Conservation (phyloP, 2,888 invertebrate genomes). For the Gisinianus flammeolus region DNA sequence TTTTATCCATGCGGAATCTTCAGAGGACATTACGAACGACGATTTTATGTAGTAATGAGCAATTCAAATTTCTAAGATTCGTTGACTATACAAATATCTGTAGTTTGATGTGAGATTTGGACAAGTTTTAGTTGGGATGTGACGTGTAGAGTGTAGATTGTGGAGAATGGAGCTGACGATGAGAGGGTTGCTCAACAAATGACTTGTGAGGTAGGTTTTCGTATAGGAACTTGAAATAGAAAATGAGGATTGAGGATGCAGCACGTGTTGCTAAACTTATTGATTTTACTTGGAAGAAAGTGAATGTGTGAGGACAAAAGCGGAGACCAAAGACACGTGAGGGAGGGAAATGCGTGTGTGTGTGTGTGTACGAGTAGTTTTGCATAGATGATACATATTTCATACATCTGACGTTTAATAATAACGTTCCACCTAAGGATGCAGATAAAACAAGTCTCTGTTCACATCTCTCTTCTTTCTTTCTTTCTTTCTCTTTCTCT, state of each 20-base stretch:
- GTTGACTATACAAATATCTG: no score
- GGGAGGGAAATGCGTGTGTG: not conserved
- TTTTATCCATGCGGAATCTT: no score
- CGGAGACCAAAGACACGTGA: slow-evolving; percentile 10
- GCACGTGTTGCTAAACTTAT: slow-evolving; percentile 1
- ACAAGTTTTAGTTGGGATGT: no score
- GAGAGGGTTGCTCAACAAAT: no score
- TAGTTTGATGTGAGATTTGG: no score
- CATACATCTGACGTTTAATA: not conserved
- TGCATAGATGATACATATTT: not conserved
- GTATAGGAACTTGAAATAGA: not conserved
- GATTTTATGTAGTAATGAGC: no score
- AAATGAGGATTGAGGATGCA: not conserved
- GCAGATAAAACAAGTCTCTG: slow-evolving; percentile 13
- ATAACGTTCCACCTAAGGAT: not conserved
- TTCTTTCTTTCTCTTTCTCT: not conserved
- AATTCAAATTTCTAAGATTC: no score
- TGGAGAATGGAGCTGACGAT: no score
- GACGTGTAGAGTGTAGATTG: not conserved
- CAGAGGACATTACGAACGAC: no score
- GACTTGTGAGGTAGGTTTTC: no score
- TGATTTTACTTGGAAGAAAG: not conserved
- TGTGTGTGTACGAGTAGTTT: not conserved
- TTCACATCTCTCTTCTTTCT: no score
- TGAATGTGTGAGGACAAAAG: no score